A percentile compares a stretch with the other conserved stretches of the same genome.
phyloP scores from a whole-genome alignment of 2,113 vertebrate genomes.

The Glaucidium brasilianum region DNA sequence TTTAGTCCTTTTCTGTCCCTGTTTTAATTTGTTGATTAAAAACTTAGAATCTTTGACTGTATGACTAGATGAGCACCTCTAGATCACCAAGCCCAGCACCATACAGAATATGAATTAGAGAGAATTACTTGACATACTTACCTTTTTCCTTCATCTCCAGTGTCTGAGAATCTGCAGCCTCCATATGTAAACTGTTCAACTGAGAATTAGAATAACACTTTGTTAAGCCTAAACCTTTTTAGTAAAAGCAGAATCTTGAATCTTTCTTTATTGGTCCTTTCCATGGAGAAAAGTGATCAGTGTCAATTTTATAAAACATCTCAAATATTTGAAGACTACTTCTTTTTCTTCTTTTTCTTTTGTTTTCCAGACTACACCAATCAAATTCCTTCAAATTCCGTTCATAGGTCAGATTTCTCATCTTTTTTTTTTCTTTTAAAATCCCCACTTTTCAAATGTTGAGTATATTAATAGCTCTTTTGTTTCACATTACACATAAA shows the following conservation, averaged over 20 bases:
- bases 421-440: background rate
- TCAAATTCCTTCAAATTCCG: background rate
- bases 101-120: background rate
- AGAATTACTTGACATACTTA: background rate
- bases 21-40: background rate
- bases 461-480: background rate
- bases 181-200: background rate
- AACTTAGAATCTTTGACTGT: background rate
- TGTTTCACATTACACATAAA: background rate
- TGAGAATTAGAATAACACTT: background rate
- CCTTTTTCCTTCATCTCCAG: background rate
- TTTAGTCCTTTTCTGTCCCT: background rate
- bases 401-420: background rate
- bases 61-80: background rate
- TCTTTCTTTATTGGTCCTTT: background rate
- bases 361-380: background rate
- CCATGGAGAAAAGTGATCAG: background rate
- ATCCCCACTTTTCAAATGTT: background rate
- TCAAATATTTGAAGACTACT: background rate
- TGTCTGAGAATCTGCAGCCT: background rate
- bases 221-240: background rate
- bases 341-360: background rate
- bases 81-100: background rate
- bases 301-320: background rate
- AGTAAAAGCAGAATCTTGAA: background rate